phyloP scores from a whole-genome alignment of 2,888 invertebrate species.

The Dicranocentrus wangi region DNA sequence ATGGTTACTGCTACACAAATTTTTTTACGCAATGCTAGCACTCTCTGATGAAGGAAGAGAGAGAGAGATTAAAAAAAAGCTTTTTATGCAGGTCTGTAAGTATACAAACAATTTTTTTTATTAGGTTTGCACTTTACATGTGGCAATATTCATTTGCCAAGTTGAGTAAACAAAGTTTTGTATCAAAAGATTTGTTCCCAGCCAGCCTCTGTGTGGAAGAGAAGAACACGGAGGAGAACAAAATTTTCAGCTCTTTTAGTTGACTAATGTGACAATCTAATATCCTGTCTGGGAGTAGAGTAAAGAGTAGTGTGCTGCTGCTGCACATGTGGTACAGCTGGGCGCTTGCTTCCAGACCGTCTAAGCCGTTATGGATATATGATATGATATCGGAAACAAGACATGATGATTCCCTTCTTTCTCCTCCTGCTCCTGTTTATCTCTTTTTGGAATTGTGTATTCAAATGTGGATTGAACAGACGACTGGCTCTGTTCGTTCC shows the following conservation, averaged over 20 bases:
- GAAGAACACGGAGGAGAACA: not conserved
- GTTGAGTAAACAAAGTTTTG: no score
- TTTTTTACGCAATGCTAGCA: conserved; percentile 18
- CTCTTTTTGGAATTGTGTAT: no score
- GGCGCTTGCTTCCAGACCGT: not conserved
- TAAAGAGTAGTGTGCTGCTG: not conserved
- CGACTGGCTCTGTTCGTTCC: not conserved
- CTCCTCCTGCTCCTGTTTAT: no score
- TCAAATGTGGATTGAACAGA: not conserved
- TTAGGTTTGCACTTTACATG: no score
- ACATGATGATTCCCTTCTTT: no score
- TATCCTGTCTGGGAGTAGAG: not conserved
- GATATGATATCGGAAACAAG: not conserved
- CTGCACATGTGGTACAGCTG: no score
- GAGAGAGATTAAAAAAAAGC: not conserved
- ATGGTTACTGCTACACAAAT: not conserved
- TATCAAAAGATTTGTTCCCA: no score
- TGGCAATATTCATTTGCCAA: no score
- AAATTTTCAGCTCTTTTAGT: not conserved
- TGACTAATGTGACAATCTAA: conserved; percentile 28
- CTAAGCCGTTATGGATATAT: not conserved
- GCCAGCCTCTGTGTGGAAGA: no score
- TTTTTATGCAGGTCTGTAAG: not conserved
- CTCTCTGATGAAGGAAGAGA: conserved; percentile 2
- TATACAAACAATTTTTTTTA: not conserved